Evolutionary conservation across 2,888 invertebrate species (phyloP).

Genomic region (Chrysopilus asiliformis): DNA sequence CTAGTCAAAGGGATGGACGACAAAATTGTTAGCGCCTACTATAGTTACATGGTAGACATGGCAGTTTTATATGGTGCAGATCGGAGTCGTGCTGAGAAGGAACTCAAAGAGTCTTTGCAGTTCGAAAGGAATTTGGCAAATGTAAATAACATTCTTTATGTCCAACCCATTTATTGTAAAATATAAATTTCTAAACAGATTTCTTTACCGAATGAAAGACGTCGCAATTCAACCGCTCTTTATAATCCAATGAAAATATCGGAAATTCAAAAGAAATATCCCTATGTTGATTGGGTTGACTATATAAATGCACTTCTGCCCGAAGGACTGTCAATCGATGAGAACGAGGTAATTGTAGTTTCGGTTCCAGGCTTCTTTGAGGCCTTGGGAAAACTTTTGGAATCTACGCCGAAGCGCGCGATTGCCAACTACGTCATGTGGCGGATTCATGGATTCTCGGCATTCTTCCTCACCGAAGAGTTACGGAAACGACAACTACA

Average conservation of each 20-base stretch:
- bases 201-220: slow-evolving; percentile 75
- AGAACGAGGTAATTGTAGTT: slow-evolving; percentile 67
- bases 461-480: slow-evolving; percentile 66
- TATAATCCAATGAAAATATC: slow-evolving; percentile 83
- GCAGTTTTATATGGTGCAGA: slow-evolving; percentile 76
- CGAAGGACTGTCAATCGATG: slow-evolving; percentile 44
- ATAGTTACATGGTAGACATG: slow-evolving; percentile 76
- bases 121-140: slow-evolving; percentile 88
- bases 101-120: slow-evolving; percentile 64
- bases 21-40: slow-evolving; percentile 75
- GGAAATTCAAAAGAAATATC: slow-evolving; percentile 60
- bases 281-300: slow-evolving; percentile 43
- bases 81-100: slow-evolving; percentile 47
- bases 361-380: slow-evolving; percentile 71
- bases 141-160: too few species aligned
- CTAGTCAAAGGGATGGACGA: slow-evolving; percentile 69
- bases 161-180: not conserved
- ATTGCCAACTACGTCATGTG: slow-evolving; percentile 89
- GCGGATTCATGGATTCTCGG: slow-evolving; percentile 71
- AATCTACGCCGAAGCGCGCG: slow-evolving; percentile 45
- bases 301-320: slow-evolving; percentile 73
- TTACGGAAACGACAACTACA: slow-evolving; percentile 65
- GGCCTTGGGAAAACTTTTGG: slow-evolving; percentile 50
- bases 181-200: slow-evolving; percentile 40
- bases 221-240: slow-evolving; percentile 78